Base-by-base conservation (phyloP, 2,113 vertebrate species). In the Porphyrio hochstetteri region DNA sequence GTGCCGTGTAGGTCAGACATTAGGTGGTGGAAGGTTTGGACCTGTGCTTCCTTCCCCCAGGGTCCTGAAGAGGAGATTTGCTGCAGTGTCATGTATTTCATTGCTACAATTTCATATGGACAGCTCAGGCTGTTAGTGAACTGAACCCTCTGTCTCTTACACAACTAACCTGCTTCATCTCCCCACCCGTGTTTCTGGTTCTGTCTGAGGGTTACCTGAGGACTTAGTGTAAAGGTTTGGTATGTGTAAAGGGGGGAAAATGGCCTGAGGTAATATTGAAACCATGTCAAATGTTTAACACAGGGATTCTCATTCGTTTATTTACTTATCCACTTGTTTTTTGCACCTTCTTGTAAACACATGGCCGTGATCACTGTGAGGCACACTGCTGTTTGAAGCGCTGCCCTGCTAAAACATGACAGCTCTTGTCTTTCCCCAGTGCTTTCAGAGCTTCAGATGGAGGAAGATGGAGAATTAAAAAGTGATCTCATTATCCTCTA, bases 401-500 rank as follows among this genome's bases (percentile, higher is more conserved):
- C 21, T 53, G 5, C 44, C 61, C 80, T 82, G 64, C 35, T 88
- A 77, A 94, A 92, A 88, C 86, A 64, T 53, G 77, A 78, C 86
- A 69, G 72, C 83, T 93, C 93, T 74, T 93, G 79, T 93, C 88
- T 95, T 75, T 53, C 56, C 56, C 59, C 60, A 33, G 40, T 79
- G 80, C 90, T 96, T 94, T 79, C 90, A 90, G 76, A 86, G 88
- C 65, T 96, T 96, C 86, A 86, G 35, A 96, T 81, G 75, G 93
- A 93, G 78, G 74, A 78, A 80, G 85, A 92, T 48, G 65, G 64
- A 94, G 95, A 95, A 94, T 86, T 92, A 75, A 85, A 84, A 95
- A 95, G 92, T 88, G 88, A 89, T 94, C 90, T 95, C 93, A 76
- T 96, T 96, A 96, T 93, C 40, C 65, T 94, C 86, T 89, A 78